Evolutionary conservation across 1,140 invertebrate genomes (phyloP).

Genomic region (Tetramorium alpestre): DNA sequence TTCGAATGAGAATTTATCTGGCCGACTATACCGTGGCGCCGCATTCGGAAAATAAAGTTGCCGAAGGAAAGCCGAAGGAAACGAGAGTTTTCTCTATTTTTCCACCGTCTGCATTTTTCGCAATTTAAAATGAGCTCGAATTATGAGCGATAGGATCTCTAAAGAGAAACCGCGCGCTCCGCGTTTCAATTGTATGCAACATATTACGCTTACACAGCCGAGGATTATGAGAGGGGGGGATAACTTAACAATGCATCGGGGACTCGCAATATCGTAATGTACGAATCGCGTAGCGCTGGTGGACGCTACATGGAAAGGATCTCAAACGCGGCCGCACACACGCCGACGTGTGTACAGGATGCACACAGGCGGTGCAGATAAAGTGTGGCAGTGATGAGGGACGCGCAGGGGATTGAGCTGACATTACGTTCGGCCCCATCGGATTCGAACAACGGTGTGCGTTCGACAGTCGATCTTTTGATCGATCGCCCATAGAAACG

Average conservation of each 20-base stretch:
- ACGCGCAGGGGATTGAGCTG: constrained; percentile 42
- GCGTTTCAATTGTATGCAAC: background rate
- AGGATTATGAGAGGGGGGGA: background rate
- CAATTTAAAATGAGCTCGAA: background rate
- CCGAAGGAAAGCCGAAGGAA: background rate
- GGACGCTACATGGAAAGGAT: constrained; percentile 25
- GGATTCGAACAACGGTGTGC: constrained; percentile 60
- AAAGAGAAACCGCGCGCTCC: background rate
- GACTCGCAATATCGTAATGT: constrained; percentile 23
- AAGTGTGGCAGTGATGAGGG: constrained; percentile 56
- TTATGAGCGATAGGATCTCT: background rate
- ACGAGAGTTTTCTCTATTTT: background rate
- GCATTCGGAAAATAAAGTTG: background rate
- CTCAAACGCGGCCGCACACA: background rate
- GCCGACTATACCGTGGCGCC: background rate
- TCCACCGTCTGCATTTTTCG: background rate
- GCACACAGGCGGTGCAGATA: constrained; percentile 29
- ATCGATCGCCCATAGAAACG: constrained; percentile 76
- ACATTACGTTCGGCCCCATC: constrained; percentile 57
- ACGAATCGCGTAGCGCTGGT: background rate
- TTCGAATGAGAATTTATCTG: constrained; percentile 19
- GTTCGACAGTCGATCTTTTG: constrained; percentile 77
- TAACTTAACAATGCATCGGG: constrained; percentile 12
- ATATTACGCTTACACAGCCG: no score
- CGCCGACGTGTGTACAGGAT: constrained; percentile 14